Base-by-base conservation (phyloP, 92 coral and sea anemone species). In the Siderastrea siderea region DNA sequence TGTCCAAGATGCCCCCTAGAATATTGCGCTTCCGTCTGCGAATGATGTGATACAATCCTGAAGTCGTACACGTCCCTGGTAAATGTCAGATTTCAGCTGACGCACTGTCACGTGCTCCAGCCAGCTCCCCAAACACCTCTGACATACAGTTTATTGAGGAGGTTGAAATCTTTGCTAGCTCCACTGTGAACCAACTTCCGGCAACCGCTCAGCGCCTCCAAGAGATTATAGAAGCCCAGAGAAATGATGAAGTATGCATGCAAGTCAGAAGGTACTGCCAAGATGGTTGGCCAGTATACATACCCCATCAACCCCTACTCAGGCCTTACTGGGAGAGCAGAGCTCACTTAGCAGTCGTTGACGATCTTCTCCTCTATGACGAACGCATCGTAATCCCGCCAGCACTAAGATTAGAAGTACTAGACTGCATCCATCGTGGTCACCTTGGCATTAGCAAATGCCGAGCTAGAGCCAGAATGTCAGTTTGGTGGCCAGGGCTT, bases 401-500 rank as follows among this genome's bases (percentile, higher is more conserved):
- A 57, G 19, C 43, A 49, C 76, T 83, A 84, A 88, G 91, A 64
- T 78, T 85, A n/a, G 88, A 91, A 77, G 84, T 91, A 74, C 89
- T 93, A 16, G 68, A 88, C 67, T 68, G 84, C 79, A 72, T 91
- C n/a, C 92, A 91, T 69, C 80, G 91, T 15, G 95, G 90, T 83
- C 92, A 88, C 84, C 87, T 50, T 7, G 90, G 88, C 47, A 91
- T 86, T 2, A 86, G 91, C 62, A 87, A 91, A 66, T 89, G 87
- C 45, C 80, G 86, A 54, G 84, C 96, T 26, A 75, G 91, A 77
- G 93, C 95, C 6, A 75, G 77, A 14, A 69, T 81, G 43, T 93
- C 91, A 0, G 92, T 90, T 59, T 90, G 92, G 93, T 88, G 92
- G 92, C 92, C 94, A 13, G 93, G 89, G 7, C 79, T 81, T 26